Evolutionary conservation across 2,888 invertebrate species (phyloP), one percentile per base, ranked within the genome.

Genomic region (Caenorhabditis sinica): DNA sequence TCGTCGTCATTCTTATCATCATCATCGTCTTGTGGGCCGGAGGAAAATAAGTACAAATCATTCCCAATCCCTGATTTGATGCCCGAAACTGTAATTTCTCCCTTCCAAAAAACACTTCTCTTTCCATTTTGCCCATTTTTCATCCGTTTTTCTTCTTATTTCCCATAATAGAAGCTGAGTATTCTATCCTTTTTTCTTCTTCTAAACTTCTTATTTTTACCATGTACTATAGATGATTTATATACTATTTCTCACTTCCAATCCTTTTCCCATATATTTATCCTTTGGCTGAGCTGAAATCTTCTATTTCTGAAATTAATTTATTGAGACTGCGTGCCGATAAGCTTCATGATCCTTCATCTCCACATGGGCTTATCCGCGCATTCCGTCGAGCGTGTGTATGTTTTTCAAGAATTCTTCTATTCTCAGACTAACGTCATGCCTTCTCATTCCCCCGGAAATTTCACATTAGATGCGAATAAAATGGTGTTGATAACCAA

Each of bases 1-100:
- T 91, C 83, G 89, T 90, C 76, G 89, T 89, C 76, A 86, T 89
- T 58, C 87, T 90, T 71, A 86, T 91, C 84, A 91, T 91, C 85
- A 90, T 91, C 80, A 92, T 91, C 77, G 91, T 91, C 61, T 83
- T 91, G 82, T 91, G 91, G 91, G 91, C 91, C 51, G 91, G 89
- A 60, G 80, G 82, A 68, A 88, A 88, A 53, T 88, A 83, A 85
- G 51, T 45, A 36, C 28, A 63, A 30, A 9, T 1, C 6, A 23
- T 2, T 56, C 28, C 45, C 23, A 4, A 30, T 17, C 20, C 36
- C 20, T 20, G 49, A 49, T 20, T 49, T 36, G 36, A 23, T 77
- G 30, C 49, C 36, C 58, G 51, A 61, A 40, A 63, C 61, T 61
- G 56, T 79, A 71, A 80, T 80, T 71, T 63, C n/a, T 23, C 58